phyloP scores from a whole-genome alignment of 2,113 vertebrate genomes.

The Crocuta crocuta region DNA sequence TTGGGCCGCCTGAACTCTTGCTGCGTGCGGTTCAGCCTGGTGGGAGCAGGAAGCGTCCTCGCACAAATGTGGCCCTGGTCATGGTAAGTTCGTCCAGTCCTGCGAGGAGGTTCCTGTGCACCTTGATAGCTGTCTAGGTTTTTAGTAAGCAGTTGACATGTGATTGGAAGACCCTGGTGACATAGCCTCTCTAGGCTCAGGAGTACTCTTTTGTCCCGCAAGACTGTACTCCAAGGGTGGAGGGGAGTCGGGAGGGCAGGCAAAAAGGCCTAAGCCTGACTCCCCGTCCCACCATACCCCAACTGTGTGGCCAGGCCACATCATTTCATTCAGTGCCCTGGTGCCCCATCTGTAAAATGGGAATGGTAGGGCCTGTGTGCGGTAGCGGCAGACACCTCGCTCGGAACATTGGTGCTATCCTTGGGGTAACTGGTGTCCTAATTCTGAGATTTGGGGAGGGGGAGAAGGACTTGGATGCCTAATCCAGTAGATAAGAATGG shows the following conservation, averaged over 20 bases:
- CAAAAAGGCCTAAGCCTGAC: neutral
- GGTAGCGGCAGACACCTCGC: neutral
- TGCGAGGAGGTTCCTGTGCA: neutral
- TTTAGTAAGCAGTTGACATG: neutral
- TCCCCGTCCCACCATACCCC: accelerated
- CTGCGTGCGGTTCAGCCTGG: accelerated
- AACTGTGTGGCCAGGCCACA: neutral
- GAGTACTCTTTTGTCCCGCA: neutral
- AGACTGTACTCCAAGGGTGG: neutral
- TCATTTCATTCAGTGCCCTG: neutral
- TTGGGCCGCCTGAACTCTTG: neutral
- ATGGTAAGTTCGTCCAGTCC: accelerated
- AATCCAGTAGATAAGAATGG: neutral
- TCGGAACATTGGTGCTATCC: accelerated
- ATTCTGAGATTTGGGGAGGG: neutral
- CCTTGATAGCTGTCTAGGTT: neutral
- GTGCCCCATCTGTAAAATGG: neutral
- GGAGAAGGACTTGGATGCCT: no score
- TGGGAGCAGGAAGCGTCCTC: neutral
- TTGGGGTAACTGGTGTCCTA: neutral
- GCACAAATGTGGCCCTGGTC: neutral
- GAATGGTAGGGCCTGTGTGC: neutral
- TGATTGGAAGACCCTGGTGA: neutral
- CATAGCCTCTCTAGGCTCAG: neutral
- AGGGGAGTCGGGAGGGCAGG: no score